A percentile compares a stretch with the other conserved stretches of the same genome.
phyloP scores from a whole-genome alignment of 2,113 vertebrate species.

The Uropsilus gracilis region DNA sequence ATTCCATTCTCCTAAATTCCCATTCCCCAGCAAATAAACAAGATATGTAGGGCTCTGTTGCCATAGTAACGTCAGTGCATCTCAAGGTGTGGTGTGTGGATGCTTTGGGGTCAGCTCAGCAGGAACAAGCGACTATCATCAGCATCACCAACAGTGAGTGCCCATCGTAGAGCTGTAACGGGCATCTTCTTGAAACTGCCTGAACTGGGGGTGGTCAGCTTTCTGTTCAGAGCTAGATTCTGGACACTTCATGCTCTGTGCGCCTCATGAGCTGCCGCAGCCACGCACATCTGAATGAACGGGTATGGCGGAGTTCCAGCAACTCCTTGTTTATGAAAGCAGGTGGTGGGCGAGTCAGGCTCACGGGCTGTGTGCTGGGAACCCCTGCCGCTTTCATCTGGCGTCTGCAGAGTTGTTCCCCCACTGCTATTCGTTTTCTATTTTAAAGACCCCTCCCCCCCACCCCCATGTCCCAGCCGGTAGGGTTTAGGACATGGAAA shows the following conservation, averaged over 20 bases:
- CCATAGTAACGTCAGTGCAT: background rate
- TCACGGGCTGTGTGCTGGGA: background rate
- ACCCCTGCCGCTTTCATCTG: background rate
- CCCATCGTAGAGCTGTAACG: background rate
- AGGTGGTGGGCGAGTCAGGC: background rate
- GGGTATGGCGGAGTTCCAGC: background rate
- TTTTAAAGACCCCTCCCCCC: background rate
- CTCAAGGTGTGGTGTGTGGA: background rate
- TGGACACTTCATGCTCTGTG: background rate
- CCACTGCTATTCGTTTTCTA: background rate
- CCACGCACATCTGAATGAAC: background rate
- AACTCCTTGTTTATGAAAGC: background rate
- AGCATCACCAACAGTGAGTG: background rate
- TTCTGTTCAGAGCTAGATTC: background rate
- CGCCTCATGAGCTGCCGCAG: background rate
- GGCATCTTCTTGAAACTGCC: background rate
- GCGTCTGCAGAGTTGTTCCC: background rate
- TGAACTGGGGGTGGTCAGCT: background rate
- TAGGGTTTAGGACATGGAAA: background rate
- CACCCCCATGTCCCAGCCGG: background rate
- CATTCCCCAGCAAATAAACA: background rate
- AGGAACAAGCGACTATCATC: background rate
- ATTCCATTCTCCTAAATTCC: no score
- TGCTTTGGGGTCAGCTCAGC: background rate
- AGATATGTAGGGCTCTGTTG: background rate